These are phyloP conservation scores for Sericinus montela DNA, from an alignment of 2,888 invertebrate species.

Conservation along the genomic window DNA sequence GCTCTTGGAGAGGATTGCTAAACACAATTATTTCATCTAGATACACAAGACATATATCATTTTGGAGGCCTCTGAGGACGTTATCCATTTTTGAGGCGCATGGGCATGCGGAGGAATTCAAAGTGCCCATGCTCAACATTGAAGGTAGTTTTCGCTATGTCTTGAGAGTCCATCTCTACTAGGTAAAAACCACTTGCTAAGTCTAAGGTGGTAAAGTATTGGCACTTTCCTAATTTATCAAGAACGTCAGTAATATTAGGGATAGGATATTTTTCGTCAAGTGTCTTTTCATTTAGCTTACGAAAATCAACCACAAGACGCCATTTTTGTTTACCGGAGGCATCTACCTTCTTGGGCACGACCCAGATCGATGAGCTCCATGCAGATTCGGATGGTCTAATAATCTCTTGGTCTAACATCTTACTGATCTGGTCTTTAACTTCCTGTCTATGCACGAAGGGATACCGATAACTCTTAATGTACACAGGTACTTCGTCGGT, in stretches of 20 bases:
- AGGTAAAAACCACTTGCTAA: slow-evolving; percentile 24
- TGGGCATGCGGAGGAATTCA: slow-evolving; percentile 25
- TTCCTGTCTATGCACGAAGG: too few relatives aligned
- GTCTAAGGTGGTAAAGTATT: slow-evolving; percentile 25
- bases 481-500: too few relatives aligned
- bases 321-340: not conserved
- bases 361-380: not conserved
- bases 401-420: too few relatives aligned
- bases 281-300: not conserved
- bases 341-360: not conserved
- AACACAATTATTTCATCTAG: too few relatives aligned
- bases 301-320: not conserved
- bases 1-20: too few relatives aligned
- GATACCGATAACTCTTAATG: too few relatives aligned
- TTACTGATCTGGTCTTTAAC: too few relatives aligned
- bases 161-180: slow-evolving; percentile 22
- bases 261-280: not conserved
- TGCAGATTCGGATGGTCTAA: too few relatives aligned
- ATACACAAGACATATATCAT: too few relatives aligned
- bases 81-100: slow-evolving; percentile 23
- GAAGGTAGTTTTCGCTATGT: slow-evolving; percentile 23
- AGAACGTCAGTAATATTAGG: not conserved
- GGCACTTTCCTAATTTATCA: slow-evolving; percentile 2
- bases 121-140: slow-evolving; percentile 25
- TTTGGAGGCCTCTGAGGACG: not conserved